phyloP scores from a whole-genome alignment of 2,888 invertebrate genomes.

The Mythimna impura region DNA sequence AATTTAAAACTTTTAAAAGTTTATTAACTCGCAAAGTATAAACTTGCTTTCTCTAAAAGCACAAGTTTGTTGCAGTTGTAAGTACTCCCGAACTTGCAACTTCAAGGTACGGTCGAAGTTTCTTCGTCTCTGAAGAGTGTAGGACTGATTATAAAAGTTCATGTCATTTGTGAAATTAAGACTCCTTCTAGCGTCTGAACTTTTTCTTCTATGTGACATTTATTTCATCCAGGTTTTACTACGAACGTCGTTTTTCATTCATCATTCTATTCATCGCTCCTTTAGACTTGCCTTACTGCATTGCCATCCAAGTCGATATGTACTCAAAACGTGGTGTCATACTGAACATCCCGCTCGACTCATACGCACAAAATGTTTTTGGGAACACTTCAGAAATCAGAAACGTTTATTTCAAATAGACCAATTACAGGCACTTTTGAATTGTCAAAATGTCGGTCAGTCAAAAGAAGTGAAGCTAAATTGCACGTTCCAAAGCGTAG shows the following conservation, averaged over 20 bases:
- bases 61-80: slow-evolving; percentile 7
- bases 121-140: background rate
- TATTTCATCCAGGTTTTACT: background rate
- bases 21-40: slow-evolving; percentile 11
- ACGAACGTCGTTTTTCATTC: background rate
- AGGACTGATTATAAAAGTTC: slow-evolving; percentile 25
- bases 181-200: no score
- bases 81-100: slow-evolving; percentile 21
- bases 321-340: background rate
- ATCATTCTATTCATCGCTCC: background rate
- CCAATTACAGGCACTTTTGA: no score
- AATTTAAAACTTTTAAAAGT: slow-evolving; percentile 27
- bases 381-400: no score
- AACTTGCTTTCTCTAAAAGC: slow-evolving; percentile 17
- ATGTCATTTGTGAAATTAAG: background rate
- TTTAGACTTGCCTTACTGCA: background rate
- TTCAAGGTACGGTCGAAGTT: slow-evolving; percentile 15
- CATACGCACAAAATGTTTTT: no score
- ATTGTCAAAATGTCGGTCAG: no score
- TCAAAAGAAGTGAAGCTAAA: no score
- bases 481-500: no score
- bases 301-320: no score
- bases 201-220: background rate
- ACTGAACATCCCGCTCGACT: no score
- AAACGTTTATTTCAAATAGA: no score